phyloP scores from a whole-genome alignment of 2,797 vertebrate species.

The Anguilla megastoma region DNA sequence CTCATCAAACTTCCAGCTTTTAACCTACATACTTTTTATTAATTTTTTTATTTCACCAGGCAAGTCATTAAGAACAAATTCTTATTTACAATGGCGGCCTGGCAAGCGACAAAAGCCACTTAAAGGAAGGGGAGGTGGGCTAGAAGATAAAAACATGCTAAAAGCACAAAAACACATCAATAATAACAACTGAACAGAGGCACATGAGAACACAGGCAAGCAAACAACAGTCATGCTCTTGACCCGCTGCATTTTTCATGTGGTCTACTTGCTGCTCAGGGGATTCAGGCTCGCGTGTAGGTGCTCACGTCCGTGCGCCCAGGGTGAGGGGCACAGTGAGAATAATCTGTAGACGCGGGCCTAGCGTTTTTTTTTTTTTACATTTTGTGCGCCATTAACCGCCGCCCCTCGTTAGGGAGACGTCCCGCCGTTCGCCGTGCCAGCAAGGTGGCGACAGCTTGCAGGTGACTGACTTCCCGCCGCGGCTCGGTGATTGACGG shows the following conservation, averaged over 20 bases:
- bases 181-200: no score
- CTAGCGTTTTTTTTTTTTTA: not conserved
- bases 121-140: no score
- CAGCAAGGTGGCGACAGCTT: slow-evolving; percentile 6
- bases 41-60: no score
- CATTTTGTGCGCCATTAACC: not conserved
- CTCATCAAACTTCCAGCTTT: slow-evolving; percentile 16
- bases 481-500: not conserved
- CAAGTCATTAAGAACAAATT: no score
- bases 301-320: not conserved
- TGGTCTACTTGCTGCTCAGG: slow-evolving; percentile 34
- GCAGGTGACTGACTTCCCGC: not conserved
- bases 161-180: no score
- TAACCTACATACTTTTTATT: slow-evolving; percentile 13
- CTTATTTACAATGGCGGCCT: no score
- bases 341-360: not conserved
- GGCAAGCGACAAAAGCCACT: no score
- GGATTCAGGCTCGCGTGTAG: slow-evolving; percentile 20
- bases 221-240: no score
- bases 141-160: no score
- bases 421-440: not conserved
- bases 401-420: not conserved
- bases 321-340: not conserved
- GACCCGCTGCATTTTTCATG: not conserved
- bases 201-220: no score